Evolutionary conservation across 2,113 vertebrate species (phyloP).

Genomic region (Phylloscopus trochilus): DNA sequence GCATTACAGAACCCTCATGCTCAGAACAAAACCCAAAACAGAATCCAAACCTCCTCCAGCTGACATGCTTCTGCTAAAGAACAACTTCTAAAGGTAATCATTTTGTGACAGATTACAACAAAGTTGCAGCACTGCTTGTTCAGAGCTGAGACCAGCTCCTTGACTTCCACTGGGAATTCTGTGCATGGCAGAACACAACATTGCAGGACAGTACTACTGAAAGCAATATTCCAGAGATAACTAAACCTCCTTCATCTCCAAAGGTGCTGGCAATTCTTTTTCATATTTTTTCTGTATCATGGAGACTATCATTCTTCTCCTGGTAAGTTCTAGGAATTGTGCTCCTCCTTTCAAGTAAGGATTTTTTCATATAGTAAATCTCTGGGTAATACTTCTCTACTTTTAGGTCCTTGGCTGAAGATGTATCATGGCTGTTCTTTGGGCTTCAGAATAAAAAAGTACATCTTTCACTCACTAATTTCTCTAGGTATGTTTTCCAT

Average conservation of each 20-base stretch:
- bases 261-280: not conserved
- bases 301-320: accelerated
- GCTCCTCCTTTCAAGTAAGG: not conserved
- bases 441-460: not conserved
- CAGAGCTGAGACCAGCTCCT: not conserved
- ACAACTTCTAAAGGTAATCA: not conserved
- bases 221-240: not conserved
- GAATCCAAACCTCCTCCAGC: not conserved
- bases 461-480: not conserved
- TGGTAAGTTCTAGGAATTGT: not conserved
- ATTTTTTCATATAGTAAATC: not conserved
- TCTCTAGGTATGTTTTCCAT: not conserved
- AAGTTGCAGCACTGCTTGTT: not conserved
- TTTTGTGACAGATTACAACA: not conserved
- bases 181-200: not conserved
- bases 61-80: not conserved
- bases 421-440: not conserved
- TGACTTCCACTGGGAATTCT: not conserved
- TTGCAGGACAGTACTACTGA: too few species aligned
- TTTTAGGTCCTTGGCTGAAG: not conserved
- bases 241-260: not conserved
- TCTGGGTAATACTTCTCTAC: not conserved
- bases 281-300: not conserved
- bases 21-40: not conserved
- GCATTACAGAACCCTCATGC: not conserved